Percentiles rank a stretch among this genome's conserved stretches.
Evolutionary conservation across 1,140 invertebrate species (phyloP).

Genomic region (Akabosia matsudoensis): DNA sequence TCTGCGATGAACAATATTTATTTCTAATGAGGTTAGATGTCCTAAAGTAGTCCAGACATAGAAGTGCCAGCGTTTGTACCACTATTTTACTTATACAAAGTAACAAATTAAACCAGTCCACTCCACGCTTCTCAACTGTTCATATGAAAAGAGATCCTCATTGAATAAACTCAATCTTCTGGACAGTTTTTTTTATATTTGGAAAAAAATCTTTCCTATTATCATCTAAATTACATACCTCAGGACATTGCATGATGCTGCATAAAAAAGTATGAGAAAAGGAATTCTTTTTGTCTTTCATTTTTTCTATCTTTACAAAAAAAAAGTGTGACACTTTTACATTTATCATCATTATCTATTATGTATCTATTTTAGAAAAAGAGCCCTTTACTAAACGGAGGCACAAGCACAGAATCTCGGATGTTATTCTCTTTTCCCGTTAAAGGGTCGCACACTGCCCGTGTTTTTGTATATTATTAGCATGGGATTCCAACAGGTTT

Average conservation of each 20-base stretch:
- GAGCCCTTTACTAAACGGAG: constrained; percentile 20
- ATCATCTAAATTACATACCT: constrained; percentile 19
- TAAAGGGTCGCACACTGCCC: too few species aligned
- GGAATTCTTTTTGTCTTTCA: not conserved
- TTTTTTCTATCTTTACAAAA: not conserved
- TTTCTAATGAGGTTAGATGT: not conserved
- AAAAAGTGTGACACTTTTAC: constrained; percentile 21
- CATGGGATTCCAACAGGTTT: not conserved
- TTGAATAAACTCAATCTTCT: not conserved
- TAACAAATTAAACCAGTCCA: too few species aligned
- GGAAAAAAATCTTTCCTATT: not conserved
- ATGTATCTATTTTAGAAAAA: not conserved
- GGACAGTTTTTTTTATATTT: not conserved
- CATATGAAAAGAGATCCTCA: too few species aligned
- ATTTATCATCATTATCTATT: not conserved
- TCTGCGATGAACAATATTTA: not conserved
- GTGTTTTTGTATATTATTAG: too few species aligned
- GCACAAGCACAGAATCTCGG: not conserved
- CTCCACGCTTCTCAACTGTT: too few species aligned
- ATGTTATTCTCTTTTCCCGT: not conserved
- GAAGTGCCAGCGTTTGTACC: too few species aligned
- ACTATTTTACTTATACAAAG: too few species aligned
- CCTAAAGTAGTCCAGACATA: not conserved
- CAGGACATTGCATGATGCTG: constrained; percentile 15
- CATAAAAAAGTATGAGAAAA: not conserved